A percentile compares a stretch with the other conserved stretches of the same genome.
These are phyloP conservation scores for Danio jaintianensis DNA, from an alignment of 2,797 vertebrate species.

Conservation along the genomic window DNA sequence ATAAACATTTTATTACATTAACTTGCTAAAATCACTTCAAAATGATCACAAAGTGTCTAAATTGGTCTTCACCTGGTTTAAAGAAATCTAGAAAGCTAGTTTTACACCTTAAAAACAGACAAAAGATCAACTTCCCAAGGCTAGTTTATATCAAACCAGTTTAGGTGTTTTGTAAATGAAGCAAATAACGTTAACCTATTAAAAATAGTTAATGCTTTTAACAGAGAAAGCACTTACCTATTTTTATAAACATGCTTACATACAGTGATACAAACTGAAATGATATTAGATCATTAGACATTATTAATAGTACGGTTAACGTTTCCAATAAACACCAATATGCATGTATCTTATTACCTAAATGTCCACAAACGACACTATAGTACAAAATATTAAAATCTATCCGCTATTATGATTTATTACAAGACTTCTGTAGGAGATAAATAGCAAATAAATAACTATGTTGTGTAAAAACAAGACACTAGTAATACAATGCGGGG, in stretches of 20 bases:
- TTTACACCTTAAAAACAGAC: no score
- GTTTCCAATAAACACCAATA: not conserved
- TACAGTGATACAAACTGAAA: not conserved
- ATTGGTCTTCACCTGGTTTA: no score
- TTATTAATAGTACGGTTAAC: not conserved
- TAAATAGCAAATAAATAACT: not conserved
- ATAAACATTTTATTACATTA: no score
- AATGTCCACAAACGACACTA: not conserved
- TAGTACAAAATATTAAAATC: not conserved
- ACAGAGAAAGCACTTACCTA: no score
- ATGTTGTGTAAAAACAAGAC: not conserved
- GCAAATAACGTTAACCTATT: no score
- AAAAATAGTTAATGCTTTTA: not conserved
- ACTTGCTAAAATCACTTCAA: no score
- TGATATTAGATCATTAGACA: not conserved
- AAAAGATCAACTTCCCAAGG: no score
- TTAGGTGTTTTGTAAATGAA: no score
- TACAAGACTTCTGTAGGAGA: not conserved
- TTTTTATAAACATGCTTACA: not conserved
- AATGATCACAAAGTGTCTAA: no score
- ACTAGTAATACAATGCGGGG: conserved; percentile 3
- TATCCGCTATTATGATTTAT: no score
- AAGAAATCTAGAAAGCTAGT: no score
- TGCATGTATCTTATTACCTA: not conserved
- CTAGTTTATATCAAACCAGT: no score